phyloP scores from a whole-genome alignment of 2,113 vertebrate genomes.

The Gobius niger region DNA sequence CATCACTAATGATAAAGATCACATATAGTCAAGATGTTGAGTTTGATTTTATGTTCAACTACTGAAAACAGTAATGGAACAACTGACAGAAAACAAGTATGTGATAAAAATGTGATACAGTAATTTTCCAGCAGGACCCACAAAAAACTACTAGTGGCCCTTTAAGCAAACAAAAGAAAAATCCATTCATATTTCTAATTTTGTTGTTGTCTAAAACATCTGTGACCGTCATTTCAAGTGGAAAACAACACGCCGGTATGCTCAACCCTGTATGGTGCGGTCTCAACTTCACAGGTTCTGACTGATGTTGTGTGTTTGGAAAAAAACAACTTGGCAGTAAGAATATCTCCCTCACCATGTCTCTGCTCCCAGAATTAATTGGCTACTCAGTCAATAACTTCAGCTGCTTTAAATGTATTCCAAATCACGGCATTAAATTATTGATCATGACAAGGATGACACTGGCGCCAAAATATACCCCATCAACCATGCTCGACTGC shows the following conservation, averaged over 20 bases:
- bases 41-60: no score
- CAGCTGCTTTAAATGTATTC: slow-evolving; percentile 32
- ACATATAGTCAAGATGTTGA: no score
- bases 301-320: slow-evolving; percentile 1
- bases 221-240: not conserved
- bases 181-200: no score
- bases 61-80: no score
- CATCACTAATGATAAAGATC: no score
- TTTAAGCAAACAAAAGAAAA: no score
- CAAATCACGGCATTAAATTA: slow-evolving; percentile 35
- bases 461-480: slow-evolving; percentile 43
- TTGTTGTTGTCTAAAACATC: not conserved
- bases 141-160: no score
- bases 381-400: slow-evolving; percentile 25
- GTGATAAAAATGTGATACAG: no score
- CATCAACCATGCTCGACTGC: slow-evolving; percentile 43
- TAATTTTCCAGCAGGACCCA: no score
- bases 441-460: slow-evolving; percentile 32
- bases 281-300: not conserved
- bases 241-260: not conserved
- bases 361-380: not conserved
- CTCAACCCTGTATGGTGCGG: not conserved
- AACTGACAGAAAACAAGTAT: no score
- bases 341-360: not conserved
- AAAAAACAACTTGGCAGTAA: slow-evolving; percentile 4